phyloP scores from a whole-genome alignment of 2,888 invertebrate genomes.

The Gasteruption jaculator region DNA sequence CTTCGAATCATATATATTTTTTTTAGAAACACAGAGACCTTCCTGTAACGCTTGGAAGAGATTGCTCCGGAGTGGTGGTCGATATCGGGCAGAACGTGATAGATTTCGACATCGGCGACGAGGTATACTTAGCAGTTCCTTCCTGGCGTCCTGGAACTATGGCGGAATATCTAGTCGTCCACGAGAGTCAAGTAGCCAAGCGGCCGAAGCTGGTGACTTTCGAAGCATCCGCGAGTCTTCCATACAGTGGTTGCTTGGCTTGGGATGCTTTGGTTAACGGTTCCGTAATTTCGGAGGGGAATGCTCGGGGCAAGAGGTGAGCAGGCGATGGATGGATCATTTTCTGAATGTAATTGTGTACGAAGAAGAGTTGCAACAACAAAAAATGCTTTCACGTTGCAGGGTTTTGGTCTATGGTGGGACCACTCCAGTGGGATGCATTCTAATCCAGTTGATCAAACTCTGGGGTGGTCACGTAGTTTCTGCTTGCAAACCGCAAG shows the following conservation, averaged over 20 bases:
- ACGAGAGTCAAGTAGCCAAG: constrained; percentile 54
- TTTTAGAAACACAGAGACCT: constrained; percentile 50
- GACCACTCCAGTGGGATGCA: constrained; percentile 59
- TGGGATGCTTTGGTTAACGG: constrained; percentile 54
- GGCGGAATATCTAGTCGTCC: constrained; percentile 56
- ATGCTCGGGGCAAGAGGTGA: constrained; percentile 56
- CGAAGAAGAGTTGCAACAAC: too few species aligned
- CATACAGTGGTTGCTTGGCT: constrained; percentile 59
- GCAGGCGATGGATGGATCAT: too few species aligned
- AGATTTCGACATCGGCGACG: constrained; percentile 60
- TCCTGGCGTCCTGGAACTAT: constrained; percentile 59
- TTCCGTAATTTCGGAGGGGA: constrained; percentile 52
- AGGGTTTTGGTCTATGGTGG: constrained; percentile 59
- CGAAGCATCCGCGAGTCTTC: constrained; percentile 60
- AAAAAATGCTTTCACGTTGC: too few species aligned
- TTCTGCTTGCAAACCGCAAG: constrained; percentile 54
- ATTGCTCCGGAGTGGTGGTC: constrained; percentile 60
- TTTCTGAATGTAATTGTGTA: constrained; percentile 5
- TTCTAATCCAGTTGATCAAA: constrained; percentile 58
- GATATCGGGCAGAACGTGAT: constrained; percentile 60
- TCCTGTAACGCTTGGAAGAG: constrained; percentile 61
- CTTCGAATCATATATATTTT: constrained; percentile 18
- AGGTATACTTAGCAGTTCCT: constrained; percentile 59
- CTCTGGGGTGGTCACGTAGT: constrained; percentile 58
- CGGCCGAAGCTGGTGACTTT: constrained; percentile 59